Base-by-base conservation (phyloP, 2,797 vertebrate species). In the Calcarius lapponicus region DNA sequence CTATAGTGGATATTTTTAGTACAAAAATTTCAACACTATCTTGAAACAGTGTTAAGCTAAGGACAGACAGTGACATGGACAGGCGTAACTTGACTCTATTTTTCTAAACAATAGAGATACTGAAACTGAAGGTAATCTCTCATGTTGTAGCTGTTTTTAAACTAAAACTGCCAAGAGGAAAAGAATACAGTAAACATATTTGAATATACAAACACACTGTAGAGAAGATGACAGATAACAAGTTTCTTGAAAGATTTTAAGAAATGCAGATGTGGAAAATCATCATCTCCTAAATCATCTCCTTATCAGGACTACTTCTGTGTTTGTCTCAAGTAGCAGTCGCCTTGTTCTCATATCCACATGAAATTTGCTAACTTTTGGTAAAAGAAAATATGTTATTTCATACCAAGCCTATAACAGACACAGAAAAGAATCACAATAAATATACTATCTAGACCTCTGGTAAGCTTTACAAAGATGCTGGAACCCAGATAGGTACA, bases 1-100 rank as follows among this genome's bases (percentile, higher is more conserved):
- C 47, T 60, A 43, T 8, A 47, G 51, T 17, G 73, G 92, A 20
- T 96, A 95, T 94, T 92, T 96, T 95, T 91, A 93, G 94, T 13
- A 45, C 64, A 61, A 73, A 90, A 88, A 67, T 87, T 76, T 95
- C 86, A 82, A 54, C 71, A 17, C 74, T 87, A 57, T 92, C 92
- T 92, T 87, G 78, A 94, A 93, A 78, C 34, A 85, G 67, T 31
- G 88, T 89, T 91, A 74, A 88, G 43, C 88, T 76, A 84, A 82
- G 78, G 80, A 88, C 80, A 95, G 53, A 17, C 71, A 88, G 53
- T 0, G 42, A 85, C 58, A 47, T 6, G 29, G 75, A 34, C 72
- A 76, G 93, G 40, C 64, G 88, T 86, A 85, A 90, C 45, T 32
- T 60, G 80, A 93, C 43, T 31, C 53, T 79, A 7, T 56, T 95